A percentile compares a stretch with the other conserved stretches of the same genome.
These are phyloP conservation scores for Malaclemys terrapin DNA, from an alignment of 2,113 vertebrate species.

Conservation along the genomic window DNA sequence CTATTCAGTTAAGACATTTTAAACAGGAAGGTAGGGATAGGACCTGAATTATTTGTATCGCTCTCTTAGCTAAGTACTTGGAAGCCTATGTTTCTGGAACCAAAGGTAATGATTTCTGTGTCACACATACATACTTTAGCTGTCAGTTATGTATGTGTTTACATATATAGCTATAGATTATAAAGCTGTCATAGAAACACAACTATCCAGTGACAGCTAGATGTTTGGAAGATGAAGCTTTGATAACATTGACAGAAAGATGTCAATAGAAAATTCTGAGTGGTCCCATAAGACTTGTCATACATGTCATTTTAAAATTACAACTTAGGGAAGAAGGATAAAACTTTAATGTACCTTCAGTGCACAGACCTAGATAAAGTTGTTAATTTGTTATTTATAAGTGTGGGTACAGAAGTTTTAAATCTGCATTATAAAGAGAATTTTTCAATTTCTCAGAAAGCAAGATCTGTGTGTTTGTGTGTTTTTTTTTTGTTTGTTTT, in stretches of 20 bases:
- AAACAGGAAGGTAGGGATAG: background rate
- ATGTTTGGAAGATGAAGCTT: constrained; percentile 44
- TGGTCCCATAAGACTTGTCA: constrained; percentile 59
- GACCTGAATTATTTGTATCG: background rate
- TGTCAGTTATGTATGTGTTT: constrained; percentile 4
- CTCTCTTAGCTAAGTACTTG: background rate
- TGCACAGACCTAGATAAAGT: constrained; percentile 67
- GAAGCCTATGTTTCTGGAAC: background rate
- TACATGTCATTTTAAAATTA: constrained; percentile 61
- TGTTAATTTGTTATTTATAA: constrained; percentile 72
- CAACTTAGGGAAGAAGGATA: constrained; percentile 56
- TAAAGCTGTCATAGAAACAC: constrained; percentile 18
- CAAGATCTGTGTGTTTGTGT: background rate
- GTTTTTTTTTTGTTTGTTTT: too few species aligned
- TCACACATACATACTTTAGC: background rate
- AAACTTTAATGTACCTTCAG: constrained; percentile 67
- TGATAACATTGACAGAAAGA: constrained; percentile 63
- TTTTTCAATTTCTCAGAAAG: constrained; percentile 16
- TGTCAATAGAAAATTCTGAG: constrained; percentile 51
- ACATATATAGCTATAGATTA: rapidly evolving
- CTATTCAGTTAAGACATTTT: background rate
- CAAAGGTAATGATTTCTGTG: constrained; percentile 15
- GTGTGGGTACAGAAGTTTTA: constrained; percentile 29
- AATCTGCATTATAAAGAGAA: constrained; percentile 27
- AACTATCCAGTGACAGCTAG: constrained; percentile 8